Evolutionary conservation across 1,140 invertebrate genomes (phyloP).

Genomic region (Helicoverpa armigera): DNA sequence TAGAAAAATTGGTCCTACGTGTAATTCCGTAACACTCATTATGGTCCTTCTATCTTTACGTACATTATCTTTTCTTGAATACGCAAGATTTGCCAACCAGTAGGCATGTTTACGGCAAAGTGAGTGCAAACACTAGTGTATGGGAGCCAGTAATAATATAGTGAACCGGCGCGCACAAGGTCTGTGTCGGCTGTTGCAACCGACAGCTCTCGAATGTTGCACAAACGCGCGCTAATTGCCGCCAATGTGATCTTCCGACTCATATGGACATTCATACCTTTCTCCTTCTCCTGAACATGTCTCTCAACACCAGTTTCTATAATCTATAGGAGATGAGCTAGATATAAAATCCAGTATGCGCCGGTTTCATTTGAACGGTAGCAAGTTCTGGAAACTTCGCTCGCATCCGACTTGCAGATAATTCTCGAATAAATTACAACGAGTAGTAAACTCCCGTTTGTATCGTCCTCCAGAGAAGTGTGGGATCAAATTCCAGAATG

Average conservation of each 20-base stretch:
- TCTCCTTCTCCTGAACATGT: background rate
- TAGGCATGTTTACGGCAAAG: conserved; percentile 9
- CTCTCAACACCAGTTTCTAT: too few species aligned
- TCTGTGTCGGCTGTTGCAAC: conserved; percentile 59
- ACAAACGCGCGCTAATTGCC: conserved; percentile 46
- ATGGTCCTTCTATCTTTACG: background rate
- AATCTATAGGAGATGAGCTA: too few species aligned
- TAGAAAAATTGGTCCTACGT: background rate
- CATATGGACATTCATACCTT: background rate
- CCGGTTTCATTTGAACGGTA: too few species aligned
- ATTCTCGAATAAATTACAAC: background rate
- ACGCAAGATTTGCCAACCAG: background rate
- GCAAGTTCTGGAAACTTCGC: conserved; percentile 9
- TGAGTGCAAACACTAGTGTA: conserved; percentile 11
- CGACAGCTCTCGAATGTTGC: conserved; percentile 57
- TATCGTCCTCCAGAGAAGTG: too few species aligned
- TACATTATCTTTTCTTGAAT: background rate
- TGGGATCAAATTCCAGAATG: background rate
- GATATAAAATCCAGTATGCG: too few species aligned
- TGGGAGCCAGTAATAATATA: conserved; percentile 14
- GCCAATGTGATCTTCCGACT: conserved; percentile 42
- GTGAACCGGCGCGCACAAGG: conserved; percentile 51
- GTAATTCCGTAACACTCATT: background rate
- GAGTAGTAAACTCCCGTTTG: background rate
- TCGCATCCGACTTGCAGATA: too few species aligned